phyloP scores from a whole-genome alignment of 2,113 vertebrate genomes.

The Apus apus region DNA sequence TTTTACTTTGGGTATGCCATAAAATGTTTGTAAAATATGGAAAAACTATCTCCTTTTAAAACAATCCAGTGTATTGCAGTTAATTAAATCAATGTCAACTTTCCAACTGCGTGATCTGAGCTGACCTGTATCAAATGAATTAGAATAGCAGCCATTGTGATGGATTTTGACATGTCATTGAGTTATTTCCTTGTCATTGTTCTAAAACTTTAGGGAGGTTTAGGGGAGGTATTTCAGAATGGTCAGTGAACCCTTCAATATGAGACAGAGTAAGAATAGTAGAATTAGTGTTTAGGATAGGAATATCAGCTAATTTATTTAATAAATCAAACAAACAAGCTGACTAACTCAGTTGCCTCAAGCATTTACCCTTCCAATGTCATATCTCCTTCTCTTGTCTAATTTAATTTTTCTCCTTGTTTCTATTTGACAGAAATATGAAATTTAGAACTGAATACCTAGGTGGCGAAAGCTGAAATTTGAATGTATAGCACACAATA shows the following conservation, averaged over 20 bases:
- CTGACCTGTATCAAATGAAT: slow-evolving; percentile 34
- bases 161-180: slow-evolving; percentile 26
- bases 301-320: slow-evolving; percentile 40
- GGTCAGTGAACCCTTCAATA: slow-evolving; percentile 12
- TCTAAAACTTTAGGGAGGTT: slow-evolving; percentile 27
- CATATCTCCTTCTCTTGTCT: slow-evolving; percentile 18
- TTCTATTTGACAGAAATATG: slow-evolving; percentile 17
- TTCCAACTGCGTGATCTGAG: slow-evolving; percentile 19
- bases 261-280: background rate
- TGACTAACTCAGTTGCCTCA: slow-evolving; percentile 4
- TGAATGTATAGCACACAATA: background rate
- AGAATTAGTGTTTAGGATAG: slow-evolving; percentile 38
- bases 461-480: background rate
- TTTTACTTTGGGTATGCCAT: background rate
- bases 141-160: slow-evolving; percentile 1
- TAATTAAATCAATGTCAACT: slow-evolving; percentile 48
- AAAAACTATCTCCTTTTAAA: slow-evolving; percentile 10
- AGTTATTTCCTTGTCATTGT: slow-evolving; percentile 28
- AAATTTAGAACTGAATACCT: slow-evolving; percentile 25
- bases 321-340: slow-evolving; percentile 55
- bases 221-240: slow-evolving; percentile 26
- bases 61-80: background rate
- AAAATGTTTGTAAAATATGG: background rate
- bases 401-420: slow-evolving; percentile 41
- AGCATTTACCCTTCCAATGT: slow-evolving; percentile 24